These are phyloP conservation scores for Perognathus longimembris DNA, from an alignment of 2,113 vertebrate genomes.

Conservation along the genomic window DNA sequence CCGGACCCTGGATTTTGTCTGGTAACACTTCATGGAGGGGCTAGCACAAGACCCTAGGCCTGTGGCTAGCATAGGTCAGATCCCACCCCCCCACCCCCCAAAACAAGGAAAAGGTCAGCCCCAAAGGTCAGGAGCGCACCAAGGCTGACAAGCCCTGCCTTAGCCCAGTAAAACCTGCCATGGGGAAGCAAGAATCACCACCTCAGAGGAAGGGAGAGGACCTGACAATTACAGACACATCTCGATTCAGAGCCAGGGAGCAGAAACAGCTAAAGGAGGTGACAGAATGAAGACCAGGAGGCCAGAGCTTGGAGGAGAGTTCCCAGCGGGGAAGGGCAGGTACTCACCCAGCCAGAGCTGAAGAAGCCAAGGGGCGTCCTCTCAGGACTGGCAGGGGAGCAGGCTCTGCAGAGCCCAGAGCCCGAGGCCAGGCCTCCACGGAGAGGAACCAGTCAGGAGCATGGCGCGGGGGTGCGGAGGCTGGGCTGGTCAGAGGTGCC, in stretches of 20 bases:
- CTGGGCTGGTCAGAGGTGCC: not conserved
- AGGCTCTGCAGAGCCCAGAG: not conserved
- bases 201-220: not conserved
- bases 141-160: not conserved
- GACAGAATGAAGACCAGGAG: not conserved
- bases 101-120: no score
- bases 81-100: no score
- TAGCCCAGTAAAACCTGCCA: not conserved
- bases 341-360: slow-evolving; percentile 56
- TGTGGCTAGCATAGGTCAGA: no score
- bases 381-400: not conserved
- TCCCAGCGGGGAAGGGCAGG: not conserved
- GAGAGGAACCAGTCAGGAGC: slow-evolving; percentile 26
- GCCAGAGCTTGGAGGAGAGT: not conserved
- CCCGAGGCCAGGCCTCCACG: not conserved
- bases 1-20: not conserved
- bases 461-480: not conserved
- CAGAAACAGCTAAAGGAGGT: not conserved
- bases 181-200: not conserved
- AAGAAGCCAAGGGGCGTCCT: not conserved
- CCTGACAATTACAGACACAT: not conserved
- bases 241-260: not conserved
- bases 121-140: not conserved
- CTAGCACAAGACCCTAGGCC: not conserved
- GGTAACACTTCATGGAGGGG: no score